These are phyloP conservation scores for Planiliza haematocheilus DNA, from an alignment of 2,113 vertebrate species.

Conservation along the genomic window DNA sequence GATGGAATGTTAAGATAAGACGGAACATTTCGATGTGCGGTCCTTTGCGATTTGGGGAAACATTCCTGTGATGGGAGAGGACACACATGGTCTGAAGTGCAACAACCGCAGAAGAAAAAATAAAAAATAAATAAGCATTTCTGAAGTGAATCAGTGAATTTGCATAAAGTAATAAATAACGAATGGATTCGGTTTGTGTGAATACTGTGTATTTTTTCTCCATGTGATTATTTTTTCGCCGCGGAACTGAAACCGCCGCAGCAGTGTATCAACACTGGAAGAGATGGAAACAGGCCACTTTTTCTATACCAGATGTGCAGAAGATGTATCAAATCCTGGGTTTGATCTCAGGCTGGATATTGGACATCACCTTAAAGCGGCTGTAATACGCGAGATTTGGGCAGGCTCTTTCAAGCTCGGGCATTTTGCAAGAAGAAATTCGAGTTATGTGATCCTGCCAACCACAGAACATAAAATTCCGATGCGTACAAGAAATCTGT, in stretches of 20 bases:
- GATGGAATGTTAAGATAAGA: too few relatives aligned
- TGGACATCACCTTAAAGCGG: conserved; percentile 4
- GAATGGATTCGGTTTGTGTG: neutral
- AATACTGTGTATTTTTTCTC: too few relatives aligned
- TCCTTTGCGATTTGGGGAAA: too few relatives aligned
- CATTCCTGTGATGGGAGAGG: too few relatives aligned
- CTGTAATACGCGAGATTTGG: conserved; percentile 11
- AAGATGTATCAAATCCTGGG: conserved; percentile 26
- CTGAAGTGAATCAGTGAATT: conserved; percentile 20
- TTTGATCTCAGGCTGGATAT: conserved; percentile 22
- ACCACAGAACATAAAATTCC: neutral
- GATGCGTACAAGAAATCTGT: conserved; percentile 4
- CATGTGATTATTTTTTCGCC: too few relatives aligned
- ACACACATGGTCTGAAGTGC: neutral
- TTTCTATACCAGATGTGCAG: conserved; percentile 3
- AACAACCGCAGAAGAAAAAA: neutral
- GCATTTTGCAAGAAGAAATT: conserved; percentile 10
- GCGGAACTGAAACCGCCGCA: neutral
- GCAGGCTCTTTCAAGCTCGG: conserved; percentile 13
- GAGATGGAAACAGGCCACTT: neutral
- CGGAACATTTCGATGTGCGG: too few relatives aligned
- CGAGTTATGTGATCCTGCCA: conserved; percentile 12
- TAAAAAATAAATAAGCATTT: too few relatives aligned
- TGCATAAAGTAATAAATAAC: conserved; percentile 1
- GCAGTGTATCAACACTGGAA: neutral